phyloP scores from a whole-genome alignment of 2,797 vertebrate genomes.

The Peromyscus melanophrys region DNA sequence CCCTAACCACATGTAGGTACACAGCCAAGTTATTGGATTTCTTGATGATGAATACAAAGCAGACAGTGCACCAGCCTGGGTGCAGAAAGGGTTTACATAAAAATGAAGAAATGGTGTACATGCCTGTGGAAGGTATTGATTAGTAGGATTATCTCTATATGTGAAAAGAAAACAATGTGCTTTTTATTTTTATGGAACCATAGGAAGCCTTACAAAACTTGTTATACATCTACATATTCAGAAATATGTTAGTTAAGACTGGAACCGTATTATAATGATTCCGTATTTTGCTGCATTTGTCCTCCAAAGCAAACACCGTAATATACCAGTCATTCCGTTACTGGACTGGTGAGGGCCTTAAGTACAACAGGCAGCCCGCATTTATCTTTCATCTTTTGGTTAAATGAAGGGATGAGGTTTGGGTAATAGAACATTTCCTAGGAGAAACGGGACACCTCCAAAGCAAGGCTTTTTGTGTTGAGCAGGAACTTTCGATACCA shows the following conservation, averaged over 20 bases:
- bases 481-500: neutral
- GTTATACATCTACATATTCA: neutral
- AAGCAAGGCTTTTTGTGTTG: neutral
- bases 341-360: neutral
- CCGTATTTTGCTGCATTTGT: conserved; percentile 28
- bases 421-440: neutral
- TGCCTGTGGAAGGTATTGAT: conserved; percentile 66
- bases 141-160: fast-evolving
- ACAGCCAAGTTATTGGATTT: conserved; percentile 88
- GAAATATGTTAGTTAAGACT: neutral
- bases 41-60: conserved; percentile 85
- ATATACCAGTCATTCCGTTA: neutral
- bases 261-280: neutral
- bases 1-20: conserved; percentile 88
- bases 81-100: conserved; percentile 85
- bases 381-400: neutral
- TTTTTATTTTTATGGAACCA: neutral
- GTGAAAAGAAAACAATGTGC: neutral
- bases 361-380: neutral
- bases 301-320: neutral
- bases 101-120: conserved; percentile 81
- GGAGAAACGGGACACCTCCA: neutral
- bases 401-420: neutral
- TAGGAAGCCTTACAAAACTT: neutral
- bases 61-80: conserved; percentile 84